Percentiles rank a stretch among this genome's conserved stretches.
phyloP scores from a whole-genome alignment of 2,113 vertebrate genomes.

The Poeciliopsis retropinna region DNA sequence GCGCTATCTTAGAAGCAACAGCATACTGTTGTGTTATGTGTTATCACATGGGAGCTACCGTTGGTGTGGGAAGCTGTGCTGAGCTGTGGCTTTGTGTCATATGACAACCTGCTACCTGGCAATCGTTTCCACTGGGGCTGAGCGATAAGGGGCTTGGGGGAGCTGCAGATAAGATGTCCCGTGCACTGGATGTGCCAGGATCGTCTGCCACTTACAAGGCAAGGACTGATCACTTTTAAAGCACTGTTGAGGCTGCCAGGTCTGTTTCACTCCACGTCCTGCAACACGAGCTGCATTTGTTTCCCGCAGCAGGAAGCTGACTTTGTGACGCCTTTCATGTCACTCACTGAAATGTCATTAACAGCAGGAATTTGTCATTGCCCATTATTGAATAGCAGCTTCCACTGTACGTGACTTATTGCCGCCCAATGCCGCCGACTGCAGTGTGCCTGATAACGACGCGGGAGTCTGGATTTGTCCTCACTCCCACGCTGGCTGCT shows the following conservation, averaged over 20 bases:
- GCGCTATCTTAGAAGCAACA: constrained; percentile 56
- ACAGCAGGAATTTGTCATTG: constrained; percentile 16
- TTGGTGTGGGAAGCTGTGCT: constrained; percentile 55
- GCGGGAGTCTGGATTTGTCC: constrained; percentile 53
- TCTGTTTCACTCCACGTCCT: constrained; percentile 12
- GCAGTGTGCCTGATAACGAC: constrained; percentile 53
- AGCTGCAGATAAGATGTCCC: constrained; percentile 65
- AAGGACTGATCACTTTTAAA: constrained; percentile 55
- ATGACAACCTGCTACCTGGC: constrained; percentile 70
- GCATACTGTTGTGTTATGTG: constrained; percentile 53
- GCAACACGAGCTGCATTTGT: constrained; percentile 38
- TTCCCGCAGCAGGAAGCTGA: constrained; percentile 30
- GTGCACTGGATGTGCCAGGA: constrained; percentile 58
- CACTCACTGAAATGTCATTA: constrained; percentile 39
- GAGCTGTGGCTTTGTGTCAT: constrained; percentile 57
- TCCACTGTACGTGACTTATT: constrained; percentile 53
- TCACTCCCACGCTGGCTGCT: constrained; percentile 60
- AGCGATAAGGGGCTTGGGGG: constrained; percentile 58
- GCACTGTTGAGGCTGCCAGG: constrained; percentile 30
- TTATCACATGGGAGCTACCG: constrained; percentile 66
- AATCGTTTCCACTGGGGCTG: constrained; percentile 67
- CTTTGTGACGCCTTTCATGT: constrained; percentile 40
- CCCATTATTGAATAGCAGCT: constrained; percentile 38
- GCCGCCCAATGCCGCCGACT: constrained; percentile 48
- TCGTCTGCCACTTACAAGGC: constrained; percentile 59